phyloP scores from a whole-genome alignment of 2,113 vertebrate genomes.

The Taxidea taxus region DNA sequence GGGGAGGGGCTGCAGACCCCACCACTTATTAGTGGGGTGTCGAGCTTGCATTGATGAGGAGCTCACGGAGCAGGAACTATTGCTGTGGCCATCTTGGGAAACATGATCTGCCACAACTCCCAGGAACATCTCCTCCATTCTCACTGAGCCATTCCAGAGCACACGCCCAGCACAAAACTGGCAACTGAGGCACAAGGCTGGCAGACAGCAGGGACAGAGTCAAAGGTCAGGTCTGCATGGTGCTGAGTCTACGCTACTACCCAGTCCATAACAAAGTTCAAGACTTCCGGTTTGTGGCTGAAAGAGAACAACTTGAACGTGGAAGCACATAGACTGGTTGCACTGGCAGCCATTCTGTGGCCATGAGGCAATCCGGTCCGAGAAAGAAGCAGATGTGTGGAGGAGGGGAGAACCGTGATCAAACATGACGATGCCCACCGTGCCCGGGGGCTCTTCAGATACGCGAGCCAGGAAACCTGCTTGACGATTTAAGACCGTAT shows the following conservation, averaged over 20 bases:
- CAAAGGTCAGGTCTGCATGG: background rate
- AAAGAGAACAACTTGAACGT: background rate
- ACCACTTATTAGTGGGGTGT: background rate
- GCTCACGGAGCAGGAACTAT: fast-evolving
- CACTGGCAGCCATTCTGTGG: background rate
- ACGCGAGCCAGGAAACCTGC: background rate
- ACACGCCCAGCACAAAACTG: background rate
- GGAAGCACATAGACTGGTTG: background rate
- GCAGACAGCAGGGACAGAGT: background rate
- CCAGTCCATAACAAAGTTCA: background rate
- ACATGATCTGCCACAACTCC: fast-evolving
- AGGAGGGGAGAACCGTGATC: background rate
- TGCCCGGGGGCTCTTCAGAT: background rate
- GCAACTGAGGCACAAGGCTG: background rate
- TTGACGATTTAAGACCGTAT: background rate
- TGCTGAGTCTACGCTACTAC: background rate
- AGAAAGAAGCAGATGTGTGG: background rate
- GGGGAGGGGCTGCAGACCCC: background rate
- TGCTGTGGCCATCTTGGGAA: background rate
- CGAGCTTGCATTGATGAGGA: fast-evolving
- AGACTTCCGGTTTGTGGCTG: background rate
- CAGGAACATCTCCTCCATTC: background rate
- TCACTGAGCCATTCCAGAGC: background rate
- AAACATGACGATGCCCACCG: fast-evolving
- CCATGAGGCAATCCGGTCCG: background rate